Conservation (phyloP, 2,113 vertebrate species). For the Platanista minor region DNA sequence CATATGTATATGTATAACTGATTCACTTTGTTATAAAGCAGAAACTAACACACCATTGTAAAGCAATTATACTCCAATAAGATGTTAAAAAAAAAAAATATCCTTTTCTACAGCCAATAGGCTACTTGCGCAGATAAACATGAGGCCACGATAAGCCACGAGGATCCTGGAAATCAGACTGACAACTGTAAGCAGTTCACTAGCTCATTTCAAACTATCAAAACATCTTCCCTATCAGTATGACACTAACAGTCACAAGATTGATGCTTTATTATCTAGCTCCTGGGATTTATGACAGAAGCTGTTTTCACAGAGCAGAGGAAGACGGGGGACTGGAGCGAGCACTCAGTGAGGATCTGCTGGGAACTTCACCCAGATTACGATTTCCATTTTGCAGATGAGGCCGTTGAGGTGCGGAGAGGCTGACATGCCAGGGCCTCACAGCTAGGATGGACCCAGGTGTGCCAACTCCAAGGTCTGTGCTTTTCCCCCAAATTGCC, state of each 20-base stretch:
- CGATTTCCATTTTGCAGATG: not conserved
- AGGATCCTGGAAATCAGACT: not conserved
- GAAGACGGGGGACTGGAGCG: not conserved
- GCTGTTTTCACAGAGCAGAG: not conserved
- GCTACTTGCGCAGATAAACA: not conserved
- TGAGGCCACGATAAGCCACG: not conserved
- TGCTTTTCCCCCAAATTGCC: not conserved
- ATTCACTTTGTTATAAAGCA: too few relatives aligned
- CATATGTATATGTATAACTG: too few relatives aligned
- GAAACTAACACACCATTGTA: too few relatives aligned
- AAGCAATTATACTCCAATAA: too few relatives aligned
- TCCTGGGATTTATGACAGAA: not conserved
- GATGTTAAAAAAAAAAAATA: not conserved
- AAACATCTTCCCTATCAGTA: not conserved
- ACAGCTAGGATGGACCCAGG: not conserved
- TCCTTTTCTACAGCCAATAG: not conserved
- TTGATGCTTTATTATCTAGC: not conserved
- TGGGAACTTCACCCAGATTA: too few relatives aligned
- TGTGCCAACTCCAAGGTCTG: too few relatives aligned
- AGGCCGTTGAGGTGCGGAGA: not conserved
- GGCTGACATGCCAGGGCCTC: too few relatives aligned
- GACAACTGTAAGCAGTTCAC: not conserved
- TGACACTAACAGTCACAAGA: not conserved
- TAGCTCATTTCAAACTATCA: not conserved
- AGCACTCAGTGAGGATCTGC: not conserved